phyloP scores from a whole-genome alignment of 2,113 vertebrate genomes.

The Poecile atricapillus region DNA sequence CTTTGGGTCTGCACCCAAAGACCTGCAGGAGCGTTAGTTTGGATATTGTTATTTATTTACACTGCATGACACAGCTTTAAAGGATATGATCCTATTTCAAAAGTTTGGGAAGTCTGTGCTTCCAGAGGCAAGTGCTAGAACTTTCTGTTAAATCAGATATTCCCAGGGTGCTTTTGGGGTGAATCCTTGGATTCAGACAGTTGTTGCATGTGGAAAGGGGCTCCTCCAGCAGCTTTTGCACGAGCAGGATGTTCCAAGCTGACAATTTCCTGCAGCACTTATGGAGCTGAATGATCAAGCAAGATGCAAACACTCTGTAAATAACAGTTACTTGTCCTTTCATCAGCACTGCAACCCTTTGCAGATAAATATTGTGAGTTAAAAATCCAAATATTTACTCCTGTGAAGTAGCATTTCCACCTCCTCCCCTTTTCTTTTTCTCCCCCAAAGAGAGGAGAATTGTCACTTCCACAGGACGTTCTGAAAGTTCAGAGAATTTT shows the following conservation, averaged over 20 bases:
- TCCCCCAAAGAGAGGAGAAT: neutral
- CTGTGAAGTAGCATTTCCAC: neutral
- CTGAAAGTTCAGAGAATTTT: neutral
- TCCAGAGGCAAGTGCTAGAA: neutral
- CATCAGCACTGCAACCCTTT: neutral
- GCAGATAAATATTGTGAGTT: neutral
- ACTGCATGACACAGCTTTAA: neutral
- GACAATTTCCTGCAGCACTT: neutral
- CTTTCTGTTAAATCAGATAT: neutral
- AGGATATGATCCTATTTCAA: neutral
- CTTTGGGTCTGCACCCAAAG: neutral
- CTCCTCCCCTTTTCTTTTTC: neutral
- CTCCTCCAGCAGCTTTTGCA: neutral
- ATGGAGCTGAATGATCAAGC: neutral
- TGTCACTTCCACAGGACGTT: neutral
- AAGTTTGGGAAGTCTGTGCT: conserved; percentile 61
- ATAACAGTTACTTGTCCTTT: neutral
- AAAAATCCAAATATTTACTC: neutral
- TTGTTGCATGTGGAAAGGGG: neutral
- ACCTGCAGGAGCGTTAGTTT: neutral
- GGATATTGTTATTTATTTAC: neutral
- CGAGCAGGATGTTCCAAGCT: neutral
- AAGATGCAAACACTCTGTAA: neutral
- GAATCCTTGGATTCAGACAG: neutral
- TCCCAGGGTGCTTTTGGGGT: neutral